These are phyloP conservation scores for Agapornis canus DNA, from an alignment of 2,797 vertebrate species.

Conservation along the genomic window DNA sequence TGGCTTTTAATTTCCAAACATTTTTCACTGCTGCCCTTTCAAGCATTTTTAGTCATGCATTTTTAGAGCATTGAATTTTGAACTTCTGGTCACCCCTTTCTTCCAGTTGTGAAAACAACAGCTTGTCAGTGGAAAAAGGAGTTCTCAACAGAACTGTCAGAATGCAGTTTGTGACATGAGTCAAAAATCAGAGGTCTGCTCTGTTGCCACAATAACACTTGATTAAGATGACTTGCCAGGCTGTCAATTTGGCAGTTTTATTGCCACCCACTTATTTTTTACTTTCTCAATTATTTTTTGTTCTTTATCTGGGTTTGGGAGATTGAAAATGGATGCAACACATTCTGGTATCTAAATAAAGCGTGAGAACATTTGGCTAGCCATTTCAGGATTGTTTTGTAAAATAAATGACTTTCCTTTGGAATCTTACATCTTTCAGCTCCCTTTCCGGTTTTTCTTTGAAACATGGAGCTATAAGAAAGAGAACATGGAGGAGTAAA, in stretches of 20 bases:
- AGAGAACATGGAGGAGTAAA: background rate
- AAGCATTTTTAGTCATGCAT: conserved; percentile 20
- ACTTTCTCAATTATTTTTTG: conserved; percentile 10
- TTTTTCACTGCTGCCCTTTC: background rate
- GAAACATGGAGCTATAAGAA: background rate
- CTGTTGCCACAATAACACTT: background rate
- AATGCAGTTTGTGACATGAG: conserved; percentile 7
- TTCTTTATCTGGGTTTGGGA: conserved; percentile 15
- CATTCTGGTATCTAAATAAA: conserved; percentile 6
- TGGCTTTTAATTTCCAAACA: background rate
- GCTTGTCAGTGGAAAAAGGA: conserved; percentile 26
- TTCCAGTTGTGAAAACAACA: conserved; percentile 57
- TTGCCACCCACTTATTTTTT: conserved; percentile 29
- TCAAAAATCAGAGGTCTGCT: conserved; percentile 22
- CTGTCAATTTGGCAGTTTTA: background rate
- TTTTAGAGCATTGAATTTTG: conserved; percentile 32
- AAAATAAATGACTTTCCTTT: background rate
- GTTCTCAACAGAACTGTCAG: conserved; percentile 23
- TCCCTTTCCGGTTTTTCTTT: background rate
- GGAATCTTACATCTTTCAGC: background rate
- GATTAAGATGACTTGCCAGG: conserved; percentile 14
- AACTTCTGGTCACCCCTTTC: conserved; percentile 48
- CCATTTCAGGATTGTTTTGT: background rate
- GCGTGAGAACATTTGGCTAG: background rate
- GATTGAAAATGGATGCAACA: background rate